phyloP scores from a whole-genome alignment of 2,888 invertebrate genomes.

The Drosophila pseudotalamancana region DNA sequence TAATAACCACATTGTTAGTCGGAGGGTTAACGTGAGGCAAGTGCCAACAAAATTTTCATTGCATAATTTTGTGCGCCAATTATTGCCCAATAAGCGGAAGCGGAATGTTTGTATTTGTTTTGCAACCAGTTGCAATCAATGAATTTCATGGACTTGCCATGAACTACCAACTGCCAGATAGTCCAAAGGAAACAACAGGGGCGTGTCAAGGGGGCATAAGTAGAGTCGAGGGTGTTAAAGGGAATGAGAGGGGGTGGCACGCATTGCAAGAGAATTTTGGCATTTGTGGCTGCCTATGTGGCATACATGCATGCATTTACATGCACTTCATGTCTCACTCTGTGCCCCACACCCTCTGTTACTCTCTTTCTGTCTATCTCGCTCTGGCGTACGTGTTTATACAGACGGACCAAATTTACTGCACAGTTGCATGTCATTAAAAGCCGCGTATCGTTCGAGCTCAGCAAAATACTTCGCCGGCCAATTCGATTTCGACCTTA shows the following conservation, averaged over 20 bases:
- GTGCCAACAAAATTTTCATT: slow-evolving; percentile 21
- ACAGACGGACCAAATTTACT: slow-evolving; percentile 47
- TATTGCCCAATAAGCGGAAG: slow-evolving; percentile 56
- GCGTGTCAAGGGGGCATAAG: not conserved
- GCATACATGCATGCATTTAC: slow-evolving; percentile 21
- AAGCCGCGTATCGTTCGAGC: slow-evolving; percentile 15
- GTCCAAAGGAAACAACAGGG: not conserved
- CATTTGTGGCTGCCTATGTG: slow-evolving; percentile 53
- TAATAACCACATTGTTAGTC: not conserved
- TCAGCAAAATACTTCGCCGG: not conserved
- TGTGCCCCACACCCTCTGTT: not conserved
- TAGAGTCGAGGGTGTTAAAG: not conserved
- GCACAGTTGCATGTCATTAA: slow-evolving; percentile 58
- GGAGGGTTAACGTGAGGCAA: slow-evolving; percentile 15
- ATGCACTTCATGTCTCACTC: slow-evolving; percentile 9
- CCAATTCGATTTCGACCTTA: slow-evolving; percentile 7
- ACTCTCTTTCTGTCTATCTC: not conserved
- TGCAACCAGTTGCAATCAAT: slow-evolving; percentile 51
- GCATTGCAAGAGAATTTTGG: slow-evolving; percentile 46
- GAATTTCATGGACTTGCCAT: slow-evolving; percentile 41
- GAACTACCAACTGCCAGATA: slow-evolving; percentile 4
- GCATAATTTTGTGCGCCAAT: slow-evolving; percentile 54
- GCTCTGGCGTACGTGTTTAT: slow-evolving; percentile 18
- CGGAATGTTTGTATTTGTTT: slow-evolving; percentile 57
- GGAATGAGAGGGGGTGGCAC: not conserved